phyloP scores from a whole-genome alignment of 2,888 invertebrate genomes.

The Rhagonycha fulva region DNA sequence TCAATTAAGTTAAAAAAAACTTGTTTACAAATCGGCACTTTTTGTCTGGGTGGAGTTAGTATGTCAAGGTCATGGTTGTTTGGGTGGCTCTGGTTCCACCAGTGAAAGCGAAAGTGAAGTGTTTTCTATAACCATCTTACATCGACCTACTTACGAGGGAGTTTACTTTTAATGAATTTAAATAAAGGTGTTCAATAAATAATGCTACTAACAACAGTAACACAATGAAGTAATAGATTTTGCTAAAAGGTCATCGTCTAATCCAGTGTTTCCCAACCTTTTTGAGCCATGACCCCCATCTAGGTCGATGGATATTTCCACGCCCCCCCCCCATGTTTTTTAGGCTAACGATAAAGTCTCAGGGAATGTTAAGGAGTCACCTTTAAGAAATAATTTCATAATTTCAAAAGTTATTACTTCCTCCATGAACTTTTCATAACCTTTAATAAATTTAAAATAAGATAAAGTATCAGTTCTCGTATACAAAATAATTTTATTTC shows the following conservation, averaged over 20 bases:
- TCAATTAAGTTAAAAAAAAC: neutral
- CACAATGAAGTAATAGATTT: neutral
- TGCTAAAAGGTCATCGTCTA: neutral
- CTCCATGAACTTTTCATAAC: no score
- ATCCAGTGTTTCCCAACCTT: no score
- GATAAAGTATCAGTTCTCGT: no score
- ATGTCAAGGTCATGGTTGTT: conserved; percentile 22
- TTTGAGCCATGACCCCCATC: no score
- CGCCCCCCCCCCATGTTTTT: no score
- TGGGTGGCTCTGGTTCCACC: conserved; percentile 14
- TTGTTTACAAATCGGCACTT: neutral
- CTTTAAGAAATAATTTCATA: no score
- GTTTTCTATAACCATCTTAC: conserved; percentile 6
- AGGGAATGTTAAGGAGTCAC: no score
- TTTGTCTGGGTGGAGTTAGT: conserved; percentile 14
- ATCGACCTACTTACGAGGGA: conserved; percentile 6
- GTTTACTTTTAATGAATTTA: neutral
- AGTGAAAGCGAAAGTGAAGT: conserved; percentile 26
- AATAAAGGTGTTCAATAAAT: neutral
- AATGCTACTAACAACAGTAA: neutral
- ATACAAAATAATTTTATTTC: no score
- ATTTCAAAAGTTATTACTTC: no score
- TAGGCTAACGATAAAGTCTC: no score
- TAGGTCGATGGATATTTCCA: no score
- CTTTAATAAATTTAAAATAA: no score